Percentiles rank a stretch among this genome's conserved stretches.
phyloP scores from a whole-genome alignment of 1,140 invertebrate species.

The Apis cerana region DNA sequence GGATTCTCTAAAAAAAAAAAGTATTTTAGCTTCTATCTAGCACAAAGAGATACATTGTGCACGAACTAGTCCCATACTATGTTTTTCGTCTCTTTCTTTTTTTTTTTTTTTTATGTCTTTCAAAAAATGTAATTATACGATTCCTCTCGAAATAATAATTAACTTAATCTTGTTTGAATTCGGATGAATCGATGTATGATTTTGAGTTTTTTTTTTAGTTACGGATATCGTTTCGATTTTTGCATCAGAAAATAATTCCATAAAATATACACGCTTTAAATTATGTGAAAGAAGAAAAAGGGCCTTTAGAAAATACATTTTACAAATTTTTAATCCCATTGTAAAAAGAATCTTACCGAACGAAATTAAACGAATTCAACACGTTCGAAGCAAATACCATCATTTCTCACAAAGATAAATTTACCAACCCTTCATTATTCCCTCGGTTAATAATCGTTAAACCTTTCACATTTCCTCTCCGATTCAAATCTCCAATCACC shows the following conservation, averaged over 20 bases:
- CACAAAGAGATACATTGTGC: conserved; percentile 45
- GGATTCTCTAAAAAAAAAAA: conserved; percentile 6
- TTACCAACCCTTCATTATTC: neutral
- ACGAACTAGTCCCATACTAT: neutral
- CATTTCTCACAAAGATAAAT: neutral
- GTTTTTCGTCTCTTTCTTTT: conserved; percentile 26
- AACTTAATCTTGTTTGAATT: conserved; percentile 3
- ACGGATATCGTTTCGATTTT: neutral
- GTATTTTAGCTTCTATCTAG: conserved; percentile 22
- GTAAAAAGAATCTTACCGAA: no score
- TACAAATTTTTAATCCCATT: no score
- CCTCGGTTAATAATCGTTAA: neutral
- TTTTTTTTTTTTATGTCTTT: conserved; percentile 43
- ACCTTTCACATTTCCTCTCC: neutral
- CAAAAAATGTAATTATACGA: conserved; percentile 38
- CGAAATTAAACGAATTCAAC: no score
- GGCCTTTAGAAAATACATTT: no score
- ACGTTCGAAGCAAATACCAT: no score
- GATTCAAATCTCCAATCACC: neutral
- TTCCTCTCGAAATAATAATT: conserved; percentile 18
- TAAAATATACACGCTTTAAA: no score
- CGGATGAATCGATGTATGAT: neutral
- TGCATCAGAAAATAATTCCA: no score
- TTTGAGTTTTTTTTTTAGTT: no score
- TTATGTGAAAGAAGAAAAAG: no score